Conservation (phyloP, 2,113 vertebrate genomes). For the Chrysemys picta region DNA sequence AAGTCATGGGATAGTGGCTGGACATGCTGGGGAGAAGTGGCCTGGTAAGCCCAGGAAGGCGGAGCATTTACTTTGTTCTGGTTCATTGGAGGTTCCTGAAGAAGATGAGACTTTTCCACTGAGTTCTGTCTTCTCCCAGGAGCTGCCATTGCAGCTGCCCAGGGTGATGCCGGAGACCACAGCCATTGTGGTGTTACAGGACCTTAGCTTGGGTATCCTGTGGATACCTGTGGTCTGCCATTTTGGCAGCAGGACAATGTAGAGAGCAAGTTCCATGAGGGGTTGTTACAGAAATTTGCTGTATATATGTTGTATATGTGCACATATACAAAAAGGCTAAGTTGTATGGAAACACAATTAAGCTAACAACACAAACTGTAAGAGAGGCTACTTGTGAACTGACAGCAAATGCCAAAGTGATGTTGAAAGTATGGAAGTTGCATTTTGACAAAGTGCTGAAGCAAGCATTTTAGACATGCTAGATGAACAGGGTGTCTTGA, state of each 20-base stretch:
- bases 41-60: background rate
- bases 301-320: too few relatives aligned
- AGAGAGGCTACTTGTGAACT: background rate
- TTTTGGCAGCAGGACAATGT: background rate
- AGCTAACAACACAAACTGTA: background rate
- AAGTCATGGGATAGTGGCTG: background rate
- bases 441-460: background rate
- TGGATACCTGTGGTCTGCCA: background rate
- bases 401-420: background rate
- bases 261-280: background rate
- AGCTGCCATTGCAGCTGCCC: background rate
- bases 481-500: background rate
- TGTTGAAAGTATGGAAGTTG: background rate
- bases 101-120: background rate
- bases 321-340: background rate
- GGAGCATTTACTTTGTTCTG: background rate
- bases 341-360: background rate
- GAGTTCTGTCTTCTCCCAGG: background rate
- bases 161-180: background rate
- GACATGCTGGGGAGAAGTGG: background rate
- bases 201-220: background rate
- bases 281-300: background rate
- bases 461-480: background rate
- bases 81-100: background rate
- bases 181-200: background rate